These are phyloP conservation scores for Coelopa pilipes DNA, from an alignment of 2,888 invertebrate genomes.

Conservation along the genomic window DNA sequence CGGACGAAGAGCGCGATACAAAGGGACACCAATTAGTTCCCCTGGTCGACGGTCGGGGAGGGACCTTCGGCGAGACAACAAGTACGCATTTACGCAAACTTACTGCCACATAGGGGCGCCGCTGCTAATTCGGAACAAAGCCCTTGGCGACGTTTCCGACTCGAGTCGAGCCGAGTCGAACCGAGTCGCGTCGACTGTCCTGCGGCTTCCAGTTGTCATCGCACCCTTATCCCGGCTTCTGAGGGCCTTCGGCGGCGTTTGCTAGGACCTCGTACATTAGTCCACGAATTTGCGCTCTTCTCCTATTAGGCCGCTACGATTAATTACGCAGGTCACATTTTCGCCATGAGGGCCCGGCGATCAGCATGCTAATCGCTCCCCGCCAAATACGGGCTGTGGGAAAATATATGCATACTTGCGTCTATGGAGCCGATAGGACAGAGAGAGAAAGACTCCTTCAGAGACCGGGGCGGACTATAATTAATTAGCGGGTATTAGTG, in stretches of 20 bases:
- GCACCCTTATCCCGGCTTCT: constrained; percentile 11
- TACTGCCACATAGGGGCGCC: neutral
- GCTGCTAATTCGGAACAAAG: constrained; percentile 20
- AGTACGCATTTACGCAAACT: neutral
- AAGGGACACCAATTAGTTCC: constrained; percentile 24
- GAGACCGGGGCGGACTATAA: neutral
- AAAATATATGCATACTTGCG: neutral
- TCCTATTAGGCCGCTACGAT: constrained; percentile 7
- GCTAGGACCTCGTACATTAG: neutral
- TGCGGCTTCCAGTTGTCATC: constrained; percentile 10
- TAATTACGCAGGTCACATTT: constrained; percentile 42
- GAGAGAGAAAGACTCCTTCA: too few species aligned
- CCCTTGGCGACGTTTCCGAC: constrained; percentile 17
- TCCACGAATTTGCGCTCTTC: neutral
- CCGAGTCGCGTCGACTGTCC: neutral
- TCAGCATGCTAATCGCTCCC: constrained; percentile 12
- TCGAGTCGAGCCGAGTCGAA: neutral
- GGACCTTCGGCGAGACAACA: too few species aligned
- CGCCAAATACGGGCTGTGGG: constrained; percentile 1
- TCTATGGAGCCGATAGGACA: too few species aligned
- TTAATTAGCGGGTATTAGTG: neutral
- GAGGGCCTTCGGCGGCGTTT: neutral
- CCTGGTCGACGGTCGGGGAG: neutral
- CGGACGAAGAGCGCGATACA: neutral
- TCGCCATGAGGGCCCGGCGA: neutral